Conservation (phyloP, 2,797 vertebrate species). For the Coluber constrictor region DNA sequence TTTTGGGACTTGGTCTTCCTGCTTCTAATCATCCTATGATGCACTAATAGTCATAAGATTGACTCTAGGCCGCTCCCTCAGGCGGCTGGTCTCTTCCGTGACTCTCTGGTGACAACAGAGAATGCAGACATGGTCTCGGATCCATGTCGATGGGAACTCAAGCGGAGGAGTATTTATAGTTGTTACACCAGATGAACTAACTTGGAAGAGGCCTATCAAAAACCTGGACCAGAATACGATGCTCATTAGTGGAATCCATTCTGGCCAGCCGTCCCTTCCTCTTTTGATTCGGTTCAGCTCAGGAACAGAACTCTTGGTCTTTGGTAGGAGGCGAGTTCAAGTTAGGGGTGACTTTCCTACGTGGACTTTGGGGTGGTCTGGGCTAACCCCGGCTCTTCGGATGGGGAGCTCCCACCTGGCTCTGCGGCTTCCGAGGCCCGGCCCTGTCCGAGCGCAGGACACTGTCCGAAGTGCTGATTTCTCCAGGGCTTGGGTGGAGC, state of each 20-base stretch:
- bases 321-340: not conserved
- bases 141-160: no score
- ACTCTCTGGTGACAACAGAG: not conserved
- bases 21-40: not conserved
- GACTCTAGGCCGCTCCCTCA: not conserved
- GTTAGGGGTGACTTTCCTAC: not conserved
- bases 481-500: not conserved
- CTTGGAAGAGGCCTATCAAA: not conserved
- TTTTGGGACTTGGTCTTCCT: not conserved
- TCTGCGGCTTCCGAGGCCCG: not conserved
- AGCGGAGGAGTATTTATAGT: not conserved
- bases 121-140: not conserved
- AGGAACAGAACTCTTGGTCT: not conserved
- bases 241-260: not conserved
- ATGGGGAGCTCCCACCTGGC: no score
- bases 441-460: not conserved
- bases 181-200: not conserved
- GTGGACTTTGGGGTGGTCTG: not conserved
- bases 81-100: no score
- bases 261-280: no score
- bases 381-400: not conserved
- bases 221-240: not conserved
- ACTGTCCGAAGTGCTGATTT: not conserved
- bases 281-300: not conserved
- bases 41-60: not conserved